Conservation (phyloP, 2,113 vertebrate genomes). For the Neogobius melanostomus region DNA sequence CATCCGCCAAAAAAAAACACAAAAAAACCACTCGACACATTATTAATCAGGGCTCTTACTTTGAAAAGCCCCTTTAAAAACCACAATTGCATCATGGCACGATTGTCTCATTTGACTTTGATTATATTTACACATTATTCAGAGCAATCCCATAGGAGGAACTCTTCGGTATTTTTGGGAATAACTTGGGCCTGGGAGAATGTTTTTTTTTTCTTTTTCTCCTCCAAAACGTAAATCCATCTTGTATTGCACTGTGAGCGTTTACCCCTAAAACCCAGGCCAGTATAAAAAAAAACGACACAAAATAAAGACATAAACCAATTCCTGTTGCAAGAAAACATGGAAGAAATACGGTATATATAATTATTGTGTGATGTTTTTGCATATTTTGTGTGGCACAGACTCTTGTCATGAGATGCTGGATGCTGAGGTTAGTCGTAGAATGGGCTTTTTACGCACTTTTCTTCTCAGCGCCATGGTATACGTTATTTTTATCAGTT, state of each 20-base stretch:
- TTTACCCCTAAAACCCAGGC: neutral
- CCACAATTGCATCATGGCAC: conserved; percentile 58
- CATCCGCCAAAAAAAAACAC: no score
- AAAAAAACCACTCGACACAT: no score
- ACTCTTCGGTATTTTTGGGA: neutral
- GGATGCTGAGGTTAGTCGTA: conserved; percentile 46
- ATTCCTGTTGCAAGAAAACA: conserved; percentile 15
- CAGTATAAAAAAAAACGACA: conserved; percentile 1
- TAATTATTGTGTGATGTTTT: conserved; percentile 43
- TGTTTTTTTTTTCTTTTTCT: neutral
- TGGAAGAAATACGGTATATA: neutral
- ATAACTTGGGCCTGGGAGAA: neutral
- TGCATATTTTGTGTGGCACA: conserved; percentile 69
- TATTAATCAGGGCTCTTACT: neutral
- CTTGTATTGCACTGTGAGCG: neutral
- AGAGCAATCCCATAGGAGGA: neutral
- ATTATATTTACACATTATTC: conserved; percentile 70
- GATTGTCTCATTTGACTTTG: conserved; percentile 73
- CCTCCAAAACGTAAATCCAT: no score
- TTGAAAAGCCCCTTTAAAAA: conserved; percentile 17
- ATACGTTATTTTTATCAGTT: no score
- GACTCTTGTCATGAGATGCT: conserved; percentile 28
- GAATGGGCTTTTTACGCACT: neutral
- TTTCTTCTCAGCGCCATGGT: neutral
- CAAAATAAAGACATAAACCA: conserved; percentile 7